phyloP scores from a whole-genome alignment of 92 coral and sea anemone genomes.

The Epizoanthus rinbou region DNA sequence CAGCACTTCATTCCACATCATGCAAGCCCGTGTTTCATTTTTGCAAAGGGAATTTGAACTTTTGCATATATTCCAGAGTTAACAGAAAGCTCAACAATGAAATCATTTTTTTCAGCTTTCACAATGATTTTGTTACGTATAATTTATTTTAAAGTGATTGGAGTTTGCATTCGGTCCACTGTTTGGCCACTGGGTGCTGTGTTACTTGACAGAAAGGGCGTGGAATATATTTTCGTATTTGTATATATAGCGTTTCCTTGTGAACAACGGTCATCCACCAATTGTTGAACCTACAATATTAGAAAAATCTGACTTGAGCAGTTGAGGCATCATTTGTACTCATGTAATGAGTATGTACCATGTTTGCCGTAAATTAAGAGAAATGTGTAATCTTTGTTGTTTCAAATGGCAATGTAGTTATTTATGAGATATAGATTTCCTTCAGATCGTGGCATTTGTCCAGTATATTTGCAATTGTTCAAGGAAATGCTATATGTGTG shows the following conservation, averaged over 20 bases:
- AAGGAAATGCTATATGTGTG: neutral
- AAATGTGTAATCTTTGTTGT: neutral
- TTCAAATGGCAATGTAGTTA: no score
- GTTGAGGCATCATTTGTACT: neutral
- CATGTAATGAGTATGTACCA: conserved; percentile 4
- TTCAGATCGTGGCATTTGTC: neutral
- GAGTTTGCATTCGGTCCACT: neutral
- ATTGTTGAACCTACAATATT: neutral
- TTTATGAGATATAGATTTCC: no score
- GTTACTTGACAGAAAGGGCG: neutral
- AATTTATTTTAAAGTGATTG: neutral
- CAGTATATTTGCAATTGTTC: neutral
- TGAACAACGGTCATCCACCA: neutral
- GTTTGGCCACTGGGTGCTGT: neutral
- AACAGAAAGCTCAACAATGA: no score
- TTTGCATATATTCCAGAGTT: no score
- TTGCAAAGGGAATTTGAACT: no score
- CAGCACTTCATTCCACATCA: no score
- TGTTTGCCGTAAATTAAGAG: conserved; percentile 4
- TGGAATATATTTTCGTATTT: neutral
- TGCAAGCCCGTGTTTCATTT: no score
- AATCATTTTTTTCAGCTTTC: neutral
- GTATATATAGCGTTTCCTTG: conserved; percentile 6
- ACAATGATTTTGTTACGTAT: neutral
- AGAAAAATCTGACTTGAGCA: no score